Base-by-base conservation (phyloP, 2,797 vertebrate species). In the Etheostoma perlongum region DNA sequence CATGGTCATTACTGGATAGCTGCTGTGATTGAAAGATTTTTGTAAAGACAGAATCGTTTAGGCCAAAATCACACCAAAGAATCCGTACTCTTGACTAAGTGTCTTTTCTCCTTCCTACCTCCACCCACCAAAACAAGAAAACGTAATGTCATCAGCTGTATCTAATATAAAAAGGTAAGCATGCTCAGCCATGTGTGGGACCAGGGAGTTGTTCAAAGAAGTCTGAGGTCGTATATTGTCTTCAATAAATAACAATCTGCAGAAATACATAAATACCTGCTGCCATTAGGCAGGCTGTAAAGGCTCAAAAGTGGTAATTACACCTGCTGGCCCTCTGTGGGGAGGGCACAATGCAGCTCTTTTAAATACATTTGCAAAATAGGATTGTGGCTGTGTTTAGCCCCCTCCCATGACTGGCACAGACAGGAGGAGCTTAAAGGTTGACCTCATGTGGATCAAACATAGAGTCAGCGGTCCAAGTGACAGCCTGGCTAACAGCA, bases 351-450 rank as follows among this genome's bases (percentile, higher is more conserved):
- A 90, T 87, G 80, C 79, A 58, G 80, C 83, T 86, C 83, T 85
- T 87, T 92, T 82, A 81, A 86, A 81, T 66, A 84, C 78, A 88
- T 88, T 84, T 88, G 80, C 79, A 76, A 89, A 88, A 86, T 83
- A 88, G 86, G 89, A 92, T 91, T 91, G 74, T 67, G 71, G 61
- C 59, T 73, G 72, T 86, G 79, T 79, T 88, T 87, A 81, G 44
- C 63, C 81, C 78, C 80, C 67, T 74, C 72, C 78, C 54, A 65
- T 79, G 79, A 90, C 78, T 85, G 87, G 77, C 90, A 82, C 69
- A 90, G 84, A 90, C 88, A 91, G 93, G 93, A 91, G 91, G 87
- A 85, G 92, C 91, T 94, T 94, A 92, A 89, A 89, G 83, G 68
- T 77, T 60, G 70, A 85, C 85, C 89, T 83, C 88, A 87, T 84